Evolutionary conservation across 2,888 invertebrate genomes (phyloP), one percentile per base, ranked within the genome.

Genomic region (Rhamnusium bicolor): DNA sequence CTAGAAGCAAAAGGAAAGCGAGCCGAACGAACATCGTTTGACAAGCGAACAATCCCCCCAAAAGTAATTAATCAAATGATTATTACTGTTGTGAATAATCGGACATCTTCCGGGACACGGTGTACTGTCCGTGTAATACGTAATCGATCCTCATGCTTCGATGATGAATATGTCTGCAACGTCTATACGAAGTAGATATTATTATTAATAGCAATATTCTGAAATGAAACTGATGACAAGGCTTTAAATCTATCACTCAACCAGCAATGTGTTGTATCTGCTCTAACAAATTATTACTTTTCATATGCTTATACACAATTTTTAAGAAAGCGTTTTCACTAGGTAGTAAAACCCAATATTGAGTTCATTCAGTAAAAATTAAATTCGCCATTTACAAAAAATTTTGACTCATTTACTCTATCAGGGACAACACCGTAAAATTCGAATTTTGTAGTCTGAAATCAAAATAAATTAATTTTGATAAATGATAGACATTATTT

Each of bases 71-170:
- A 79, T 81, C 81, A 80, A 77, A 72, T 80, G 76, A 79, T 81
- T 79, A 81, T 77, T 78, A 74, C 77, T 76, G 77, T 75, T 79
- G 79, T 79, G 77, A 77, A 81, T 81, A 79, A 81, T 81, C 79
- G 81, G 66, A 71, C 69, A 69, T 75, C 75, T 71, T 75, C 71
- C 69, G 71, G 73, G 66, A 75, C 66, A 68, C 68, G 51, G 56
- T 71, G 68, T 71, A 65, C 72, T 68, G 60, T 69, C 56, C 68
- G 58, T 75, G 73, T 71, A 71, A 61, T 68, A 56, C 29, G 58
- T 46, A 60, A 73, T 73, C 71, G 73, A 73, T 75, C 62, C 58
- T 61, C 47, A 61, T n/a, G 67, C 62, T 56, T 56, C 21, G 47
- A 56, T 62, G 62, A 68, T 68, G 60, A 49, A 71, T 71, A 53